Conservation (phyloP, 2,888 invertebrate genomes). For the Hirtodrosophila duncani region DNA sequence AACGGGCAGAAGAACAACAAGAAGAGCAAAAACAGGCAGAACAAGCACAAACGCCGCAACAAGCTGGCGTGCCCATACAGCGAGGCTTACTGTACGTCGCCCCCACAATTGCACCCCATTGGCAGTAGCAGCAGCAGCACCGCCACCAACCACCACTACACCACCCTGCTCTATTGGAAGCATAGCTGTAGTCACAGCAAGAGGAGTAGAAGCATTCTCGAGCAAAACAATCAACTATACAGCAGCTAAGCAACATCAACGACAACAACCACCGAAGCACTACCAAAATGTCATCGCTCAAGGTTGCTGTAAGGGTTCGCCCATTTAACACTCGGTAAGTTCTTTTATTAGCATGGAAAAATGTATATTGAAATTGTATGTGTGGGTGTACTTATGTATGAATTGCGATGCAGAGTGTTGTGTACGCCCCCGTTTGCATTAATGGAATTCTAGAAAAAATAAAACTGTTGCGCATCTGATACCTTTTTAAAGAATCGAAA, state of each 20-base stretch:
- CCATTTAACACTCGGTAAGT: conserved; percentile 92
- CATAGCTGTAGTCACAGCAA: conserved; percentile 14
- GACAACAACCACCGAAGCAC: conserved; percentile 26
- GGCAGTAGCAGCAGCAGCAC: too few relatives aligned
- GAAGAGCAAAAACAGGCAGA: conserved; percentile 11
- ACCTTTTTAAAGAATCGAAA: not conserved
- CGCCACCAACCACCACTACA: not conserved
- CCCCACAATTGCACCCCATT: not conserved
- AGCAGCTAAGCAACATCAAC: not conserved
- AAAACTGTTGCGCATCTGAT: conserved; percentile 46
- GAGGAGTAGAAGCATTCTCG: conserved; percentile 33
- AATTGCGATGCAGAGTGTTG: not conserved
- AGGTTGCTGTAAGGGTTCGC: conserved; percentile 93
- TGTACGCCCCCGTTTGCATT: conserved; percentile 38
- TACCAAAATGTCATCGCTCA: conserved; percentile 89
- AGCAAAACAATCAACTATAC: conserved; percentile 5
- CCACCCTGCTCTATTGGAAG: not conserved
- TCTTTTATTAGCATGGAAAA: conserved; percentile 3
- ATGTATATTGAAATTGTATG: conserved; percentile 11
- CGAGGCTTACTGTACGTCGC: not conserved
- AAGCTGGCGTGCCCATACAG: conserved; percentile 23
- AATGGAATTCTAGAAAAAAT: not conserved
- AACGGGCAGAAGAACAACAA: conserved; percentile 19
- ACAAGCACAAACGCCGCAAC: conserved; percentile 7
- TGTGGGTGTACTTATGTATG: too few relatives aligned